phyloP scores from a whole-genome alignment of 2,888 invertebrate species.

The Alcis repandata region DNA sequence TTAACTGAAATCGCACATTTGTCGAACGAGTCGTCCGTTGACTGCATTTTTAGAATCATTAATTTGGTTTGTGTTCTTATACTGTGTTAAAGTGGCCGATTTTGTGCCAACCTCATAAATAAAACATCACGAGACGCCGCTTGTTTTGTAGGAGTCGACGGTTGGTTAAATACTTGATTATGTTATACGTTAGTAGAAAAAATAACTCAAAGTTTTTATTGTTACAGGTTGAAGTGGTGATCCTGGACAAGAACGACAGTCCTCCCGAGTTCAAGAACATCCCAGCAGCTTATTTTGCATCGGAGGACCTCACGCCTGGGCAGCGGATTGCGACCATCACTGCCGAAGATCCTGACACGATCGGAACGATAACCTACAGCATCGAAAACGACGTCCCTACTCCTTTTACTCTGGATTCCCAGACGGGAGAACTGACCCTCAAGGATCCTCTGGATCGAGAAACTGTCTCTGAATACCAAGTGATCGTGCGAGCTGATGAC shows the following conservation, averaged over 20 bases:
- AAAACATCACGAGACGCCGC: constrained; percentile 72
- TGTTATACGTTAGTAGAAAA: constrained; percentile 55
- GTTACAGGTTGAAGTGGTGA: constrained; percentile 93
- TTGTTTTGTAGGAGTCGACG: constrained; percentile 67
- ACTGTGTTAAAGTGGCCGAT: constrained; percentile 79
- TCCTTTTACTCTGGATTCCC: constrained; percentile 91
- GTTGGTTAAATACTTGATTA: constrained; percentile 62
- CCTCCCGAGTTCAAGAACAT: constrained; percentile 95
- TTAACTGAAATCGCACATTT: constrained; percentile 66
- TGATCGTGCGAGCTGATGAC: constrained; percentile 94
- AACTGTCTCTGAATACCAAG: constrained; percentile 91
- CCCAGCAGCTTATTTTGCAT: constrained; percentile 91
- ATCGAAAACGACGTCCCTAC: constrained; percentile 89
- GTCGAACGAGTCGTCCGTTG: constrained; percentile 64
- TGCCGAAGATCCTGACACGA: constrained; percentile 95
- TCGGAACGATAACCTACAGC: constrained; percentile 91
- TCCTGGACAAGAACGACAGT: constrained; percentile 97
- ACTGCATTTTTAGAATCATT: constrained; percentile 85
- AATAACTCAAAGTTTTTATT: constrained; percentile 36
- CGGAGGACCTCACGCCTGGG: constrained; percentile 94
- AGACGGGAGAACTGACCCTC: constrained; percentile 90
- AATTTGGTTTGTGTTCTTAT: constrained; percentile 81
- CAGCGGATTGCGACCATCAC: constrained; percentile 91
- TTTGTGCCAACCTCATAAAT: constrained; percentile 80
- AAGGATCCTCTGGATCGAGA: constrained; percentile 94